phyloP scores from a whole-genome alignment of 2,888 invertebrate genomes.

The Drosophila aldrichi region DNA sequence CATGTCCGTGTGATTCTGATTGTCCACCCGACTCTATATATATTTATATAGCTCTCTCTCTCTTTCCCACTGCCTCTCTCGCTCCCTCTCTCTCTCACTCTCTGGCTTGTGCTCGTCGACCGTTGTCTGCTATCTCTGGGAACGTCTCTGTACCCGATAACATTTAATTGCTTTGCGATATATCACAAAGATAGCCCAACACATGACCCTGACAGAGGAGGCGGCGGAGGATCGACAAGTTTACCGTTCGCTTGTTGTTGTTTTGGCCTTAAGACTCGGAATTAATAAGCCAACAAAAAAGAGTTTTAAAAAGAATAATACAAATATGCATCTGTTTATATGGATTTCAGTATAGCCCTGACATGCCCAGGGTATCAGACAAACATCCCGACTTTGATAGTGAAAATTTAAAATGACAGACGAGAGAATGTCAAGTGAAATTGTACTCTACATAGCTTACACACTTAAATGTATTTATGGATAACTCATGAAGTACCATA shows the following conservation, averaged over 20 bases:
- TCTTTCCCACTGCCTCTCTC: not conserved
- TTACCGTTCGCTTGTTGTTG: slow-evolving; percentile 1
- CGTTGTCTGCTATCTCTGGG: slow-evolving; percentile 31
- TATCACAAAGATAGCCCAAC: slow-evolving; percentile 70
- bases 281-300: slow-evolving; percentile 31
- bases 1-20: slow-evolving; percentile 43
- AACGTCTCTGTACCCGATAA: slow-evolving; percentile 71
- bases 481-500: not conserved
- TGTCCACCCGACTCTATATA: slow-evolving; percentile 20
- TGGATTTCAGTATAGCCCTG: no score
- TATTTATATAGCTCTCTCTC: not conserved
- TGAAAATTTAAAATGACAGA: no score
- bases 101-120: not conserved
- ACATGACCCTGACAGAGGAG: slow-evolving; percentile 13
- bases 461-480: not conserved
- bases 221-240: not conserved
- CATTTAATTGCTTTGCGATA: slow-evolving; percentile 77
- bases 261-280: slow-evolving; percentile 53
- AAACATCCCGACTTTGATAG: not conserved
- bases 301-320: slow-evolving; percentile 12
- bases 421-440: not conserved
- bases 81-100: not conserved
- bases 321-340: slow-evolving; percentile 3
- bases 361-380: no score
- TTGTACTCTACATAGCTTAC: not conserved